A percentile compares a stretch with the other conserved stretches of the same genome.
Evolutionary conservation across 2,113 vertebrate species (phyloP).

Genomic region (Charina bottae): DNA sequence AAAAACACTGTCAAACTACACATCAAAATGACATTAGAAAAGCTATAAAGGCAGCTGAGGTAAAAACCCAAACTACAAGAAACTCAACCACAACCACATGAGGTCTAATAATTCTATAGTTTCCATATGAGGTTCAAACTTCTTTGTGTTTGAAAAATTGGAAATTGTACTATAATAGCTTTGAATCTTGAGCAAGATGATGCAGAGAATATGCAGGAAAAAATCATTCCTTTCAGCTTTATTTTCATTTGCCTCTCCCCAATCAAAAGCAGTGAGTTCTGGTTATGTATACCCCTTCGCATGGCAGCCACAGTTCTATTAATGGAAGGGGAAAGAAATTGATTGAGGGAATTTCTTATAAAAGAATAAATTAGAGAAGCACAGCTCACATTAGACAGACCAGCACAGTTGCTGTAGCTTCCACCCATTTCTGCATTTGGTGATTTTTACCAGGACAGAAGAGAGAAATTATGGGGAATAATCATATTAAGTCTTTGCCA

Average conservation of each 20-base stretch:
- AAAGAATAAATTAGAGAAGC: neutral
- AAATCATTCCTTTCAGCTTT: neutral
- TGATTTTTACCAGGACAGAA: neutral
- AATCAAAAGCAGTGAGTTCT: neutral
- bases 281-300: neutral
- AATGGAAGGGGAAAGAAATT: neutral
- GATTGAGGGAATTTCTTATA: neutral
- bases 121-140: neutral
- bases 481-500: neutral
- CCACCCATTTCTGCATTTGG: neutral
- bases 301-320: neutral
- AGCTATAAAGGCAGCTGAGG: neutral
- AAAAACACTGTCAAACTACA: neutral
- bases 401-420: neutral
- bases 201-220: neutral
- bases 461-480: neutral
- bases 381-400: neutral
- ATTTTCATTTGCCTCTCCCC: neutral
- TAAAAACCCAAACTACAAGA: neutral
- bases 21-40: neutral
- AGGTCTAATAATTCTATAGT: neutral
- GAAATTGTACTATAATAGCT: neutral
- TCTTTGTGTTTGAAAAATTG: neutral
- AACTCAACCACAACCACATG: neutral
- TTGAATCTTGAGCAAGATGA: neutral